Evolutionary conservation across 2,113 vertebrate genomes (phyloP).

Genomic region (Gymnorhina tibicen): DNA sequence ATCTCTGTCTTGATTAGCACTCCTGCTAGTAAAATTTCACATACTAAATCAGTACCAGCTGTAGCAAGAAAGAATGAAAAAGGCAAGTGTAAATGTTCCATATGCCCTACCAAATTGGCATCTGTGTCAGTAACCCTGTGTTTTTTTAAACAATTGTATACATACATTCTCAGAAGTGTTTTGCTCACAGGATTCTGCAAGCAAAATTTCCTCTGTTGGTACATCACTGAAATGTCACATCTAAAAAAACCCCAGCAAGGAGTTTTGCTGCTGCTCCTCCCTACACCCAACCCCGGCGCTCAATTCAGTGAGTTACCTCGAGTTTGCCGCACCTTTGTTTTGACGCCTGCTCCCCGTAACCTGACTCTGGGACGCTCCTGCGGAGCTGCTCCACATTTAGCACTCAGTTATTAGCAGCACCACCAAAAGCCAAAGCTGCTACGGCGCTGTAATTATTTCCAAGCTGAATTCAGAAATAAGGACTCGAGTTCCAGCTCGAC

Average conservation of each 20-base stretch:
- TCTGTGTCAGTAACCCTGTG: constrained; percentile 84
- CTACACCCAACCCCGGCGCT: background rate
- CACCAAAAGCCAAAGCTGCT: constrained; percentile 19
- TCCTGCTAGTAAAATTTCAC: constrained; percentile 87
- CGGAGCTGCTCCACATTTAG: constrained; percentile 42
- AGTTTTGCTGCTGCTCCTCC: constrained; percentile 14
- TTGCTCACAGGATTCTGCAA: constrained; percentile 79
- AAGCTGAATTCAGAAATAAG: constrained; percentile 6
- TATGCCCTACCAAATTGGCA: constrained; percentile 84
- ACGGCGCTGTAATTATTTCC: constrained; percentile 25
- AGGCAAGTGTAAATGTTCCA: constrained; percentile 85
- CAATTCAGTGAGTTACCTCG: background rate
- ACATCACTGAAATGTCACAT: constrained; percentile 67
- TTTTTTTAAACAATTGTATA: constrained; percentile 83
- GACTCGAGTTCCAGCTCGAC: constrained; percentile 10
- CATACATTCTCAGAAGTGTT: constrained; percentile 84
- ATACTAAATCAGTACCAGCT: constrained; percentile 86
- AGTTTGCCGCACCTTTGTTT: constrained; percentile 59
- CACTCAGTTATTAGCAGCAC: constrained; percentile 9
- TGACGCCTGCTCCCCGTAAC: constrained; percentile 40
- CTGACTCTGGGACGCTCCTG: background rate
- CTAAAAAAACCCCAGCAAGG: constrained; percentile 43
- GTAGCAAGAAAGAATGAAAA: constrained; percentile 84
- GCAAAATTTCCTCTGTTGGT: constrained; percentile 77
- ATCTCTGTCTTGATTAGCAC: constrained; percentile 85